Percentiles rank a stretch among this genome's conserved stretches.
Conservation (phyloP, 1,140 invertebrate species). For the Microplitis demolitor region DNA sequence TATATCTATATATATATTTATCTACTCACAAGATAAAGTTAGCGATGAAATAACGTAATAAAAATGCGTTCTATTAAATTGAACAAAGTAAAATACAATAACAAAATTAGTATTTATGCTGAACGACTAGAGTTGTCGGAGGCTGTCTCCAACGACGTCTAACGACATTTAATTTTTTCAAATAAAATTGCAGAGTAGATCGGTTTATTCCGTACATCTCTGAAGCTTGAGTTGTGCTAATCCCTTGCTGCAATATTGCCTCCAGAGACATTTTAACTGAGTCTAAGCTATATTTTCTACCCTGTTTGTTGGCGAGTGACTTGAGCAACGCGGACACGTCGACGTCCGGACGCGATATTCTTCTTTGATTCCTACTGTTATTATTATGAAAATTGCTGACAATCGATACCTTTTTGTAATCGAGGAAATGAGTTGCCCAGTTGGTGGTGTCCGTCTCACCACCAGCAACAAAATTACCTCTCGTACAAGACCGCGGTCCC, state of each 20-base stretch:
- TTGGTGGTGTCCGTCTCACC: slow-evolving; percentile 32
- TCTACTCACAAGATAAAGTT: no score
- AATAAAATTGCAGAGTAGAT: slow-evolving; percentile 65
- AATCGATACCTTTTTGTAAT: slow-evolving; percentile 49
- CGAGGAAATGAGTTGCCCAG: slow-evolving; percentile 55
- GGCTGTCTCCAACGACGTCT: slow-evolving; percentile 52
- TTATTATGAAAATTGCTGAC: not conserved
- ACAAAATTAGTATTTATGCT: slow-evolving; percentile 17
- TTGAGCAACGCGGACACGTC: slow-evolving; percentile 58
- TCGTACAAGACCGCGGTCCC: slow-evolving; percentile 50
- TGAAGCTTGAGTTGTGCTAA: slow-evolving; percentile 63
- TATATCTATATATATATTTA: no score
- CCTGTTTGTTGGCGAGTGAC: slow-evolving; percentile 58
- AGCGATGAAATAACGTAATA: no score
- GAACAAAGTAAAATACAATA: no score
- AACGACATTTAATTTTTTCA: slow-evolving; percentile 65
- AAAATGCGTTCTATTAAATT: no score
- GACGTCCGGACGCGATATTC: slow-evolving; percentile 48
- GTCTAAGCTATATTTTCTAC: slow-evolving; percentile 62
- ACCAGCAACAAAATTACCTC: slow-evolving; percentile 39
- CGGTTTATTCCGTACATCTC: slow-evolving; percentile 64
- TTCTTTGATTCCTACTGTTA: not conserved
- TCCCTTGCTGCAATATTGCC: slow-evolving; percentile 62
- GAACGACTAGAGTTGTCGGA: slow-evolving; percentile 12
- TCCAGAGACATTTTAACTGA: slow-evolving; percentile 62